Percentiles rank a stretch among this genome's conserved stretches.
Evolutionary conservation across 2,888 invertebrate genomes (phyloP).

Genomic region (Drosophila nigricruria): DNA sequence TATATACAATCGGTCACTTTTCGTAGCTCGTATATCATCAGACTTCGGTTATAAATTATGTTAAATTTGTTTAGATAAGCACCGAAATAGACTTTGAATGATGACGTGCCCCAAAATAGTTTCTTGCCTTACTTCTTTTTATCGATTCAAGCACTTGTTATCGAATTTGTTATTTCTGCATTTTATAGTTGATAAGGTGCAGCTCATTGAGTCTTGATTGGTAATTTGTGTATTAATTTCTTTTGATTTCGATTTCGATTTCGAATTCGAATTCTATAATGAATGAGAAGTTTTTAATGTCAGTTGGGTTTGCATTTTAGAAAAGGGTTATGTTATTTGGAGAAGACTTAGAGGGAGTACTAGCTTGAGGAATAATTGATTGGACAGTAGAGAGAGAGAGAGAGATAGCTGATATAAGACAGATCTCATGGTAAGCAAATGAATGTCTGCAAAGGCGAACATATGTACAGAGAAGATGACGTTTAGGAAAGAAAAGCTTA

Average conservation of each 20-base stretch:
- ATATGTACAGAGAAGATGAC: no score
- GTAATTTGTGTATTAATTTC: conserved; percentile 46
- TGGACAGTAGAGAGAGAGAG: background rate
- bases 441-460: no score
- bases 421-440: background rate
- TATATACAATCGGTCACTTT: conserved; percentile 62
- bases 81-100: conserved; percentile 38
- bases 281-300: conserved; percentile 18
- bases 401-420: background rate
- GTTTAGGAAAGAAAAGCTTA: no score
- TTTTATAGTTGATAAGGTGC: conserved; percentile 25
- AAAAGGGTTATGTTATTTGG: background rate
- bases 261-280: conserved; percentile 23
- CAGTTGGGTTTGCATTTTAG: background rate
- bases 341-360: background rate
- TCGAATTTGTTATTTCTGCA: conserved; percentile 41
- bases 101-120: conserved; percentile 32
- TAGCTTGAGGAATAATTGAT: background rate
- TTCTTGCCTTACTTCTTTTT: conserved; percentile 7
- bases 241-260: conserved; percentile 1
- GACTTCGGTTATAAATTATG: conserved; percentile 42
- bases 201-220: conserved; percentile 40
- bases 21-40: conserved; percentile 27
- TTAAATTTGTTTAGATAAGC: conserved; percentile 52
- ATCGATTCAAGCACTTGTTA: conserved; percentile 31